Evolutionary conservation across 2,888 invertebrate genomes (phyloP), one percentile per base, ranked within the genome.

Genomic region (Lochmaea capreae): DNA sequence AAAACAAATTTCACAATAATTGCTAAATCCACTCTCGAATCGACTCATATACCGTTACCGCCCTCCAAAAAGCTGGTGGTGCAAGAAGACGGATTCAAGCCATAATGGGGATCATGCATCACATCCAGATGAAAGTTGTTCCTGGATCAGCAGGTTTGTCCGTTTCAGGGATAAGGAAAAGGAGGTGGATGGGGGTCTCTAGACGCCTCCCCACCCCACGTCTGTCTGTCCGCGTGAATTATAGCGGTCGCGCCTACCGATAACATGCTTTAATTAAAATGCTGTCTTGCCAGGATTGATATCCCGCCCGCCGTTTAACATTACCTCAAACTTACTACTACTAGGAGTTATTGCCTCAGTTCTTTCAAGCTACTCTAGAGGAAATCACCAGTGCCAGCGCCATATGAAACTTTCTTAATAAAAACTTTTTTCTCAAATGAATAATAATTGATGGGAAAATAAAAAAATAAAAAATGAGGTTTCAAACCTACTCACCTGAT

Each of bases 231-330:
- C 83, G 79, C 81, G 85, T 87, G 87, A 87, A 84, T 84, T 87
- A 87, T 85, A 83, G 86, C 86, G 83, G 85, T 86, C 87, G 87
- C 87, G 86, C 87, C 86, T 86, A 85, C 87, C 87, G 88, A 88
- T 88, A 88, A 88, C 87, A 85, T 85, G 87, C 85, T 87, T 88
- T 88, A 88, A 88, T 88, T 88, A 88, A 88, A 87, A 88, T 87
- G 86, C 87, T 87, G 87, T 87, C 88, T 85, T 83, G 82, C 75
- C 79, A 82, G 86, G 88, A 88, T 88, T 88, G 88, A 88, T 87
- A 87, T 77, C 79, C 79, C 77, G 72, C 78, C 75, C 74, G 76
- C 74, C 75, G 75, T 74, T 71, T 69, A 74, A 77, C 77, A 77
- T 72, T 73, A 77, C 77, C 77, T 77, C 77, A 77, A 77, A 77